A percentile compares a stretch with the other conserved stretches of the same genome.
These are phyloP conservation scores for Enteromius unitaeniatus DNA, from an alignment of 2,797 vertebrate genomes.

Conservation along the genomic window DNA sequence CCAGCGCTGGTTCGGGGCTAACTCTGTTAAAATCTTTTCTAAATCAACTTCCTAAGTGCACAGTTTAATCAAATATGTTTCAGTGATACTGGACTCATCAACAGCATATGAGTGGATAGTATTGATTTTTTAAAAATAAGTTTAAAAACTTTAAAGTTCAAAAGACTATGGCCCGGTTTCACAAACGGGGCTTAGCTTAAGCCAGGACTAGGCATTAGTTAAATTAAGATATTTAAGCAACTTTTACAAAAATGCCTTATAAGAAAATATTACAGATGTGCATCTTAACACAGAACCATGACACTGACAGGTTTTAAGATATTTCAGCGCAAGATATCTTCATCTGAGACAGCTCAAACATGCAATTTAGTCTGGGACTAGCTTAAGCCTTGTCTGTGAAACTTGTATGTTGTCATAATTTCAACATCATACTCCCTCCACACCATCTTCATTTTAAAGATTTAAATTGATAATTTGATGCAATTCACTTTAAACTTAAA, in stretches of 20 bases:
- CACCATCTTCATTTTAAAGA: neutral
- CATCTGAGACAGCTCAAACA: too few species aligned
- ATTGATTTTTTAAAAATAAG: neutral
- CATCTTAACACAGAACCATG: too few species aligned
- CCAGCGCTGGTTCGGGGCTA: neutral
- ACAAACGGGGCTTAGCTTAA: too few species aligned
- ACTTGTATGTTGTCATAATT: neutral
- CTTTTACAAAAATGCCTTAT: too few species aligned
- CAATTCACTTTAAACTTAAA: neutral
- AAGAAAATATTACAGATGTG: too few species aligned
- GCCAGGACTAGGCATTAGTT: too few species aligned
- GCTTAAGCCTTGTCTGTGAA: too few species aligned
- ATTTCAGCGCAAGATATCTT: too few species aligned
- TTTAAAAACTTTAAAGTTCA: neutral
- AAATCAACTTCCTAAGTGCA: neutral
- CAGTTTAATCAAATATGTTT: neutral
- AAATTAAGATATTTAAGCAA: too few species aligned
- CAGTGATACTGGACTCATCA: neutral
- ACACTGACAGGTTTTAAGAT: too few species aligned
- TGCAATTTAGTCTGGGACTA: too few species aligned
- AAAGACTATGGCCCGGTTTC: too few species aligned
- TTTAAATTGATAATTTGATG: neutral
- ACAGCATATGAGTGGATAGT: neutral
- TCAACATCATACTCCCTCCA: neutral
- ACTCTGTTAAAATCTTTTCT: neutral